Base-by-base conservation (phyloP, 2,888 invertebrate species). In the Graphium colonna region DNA sequence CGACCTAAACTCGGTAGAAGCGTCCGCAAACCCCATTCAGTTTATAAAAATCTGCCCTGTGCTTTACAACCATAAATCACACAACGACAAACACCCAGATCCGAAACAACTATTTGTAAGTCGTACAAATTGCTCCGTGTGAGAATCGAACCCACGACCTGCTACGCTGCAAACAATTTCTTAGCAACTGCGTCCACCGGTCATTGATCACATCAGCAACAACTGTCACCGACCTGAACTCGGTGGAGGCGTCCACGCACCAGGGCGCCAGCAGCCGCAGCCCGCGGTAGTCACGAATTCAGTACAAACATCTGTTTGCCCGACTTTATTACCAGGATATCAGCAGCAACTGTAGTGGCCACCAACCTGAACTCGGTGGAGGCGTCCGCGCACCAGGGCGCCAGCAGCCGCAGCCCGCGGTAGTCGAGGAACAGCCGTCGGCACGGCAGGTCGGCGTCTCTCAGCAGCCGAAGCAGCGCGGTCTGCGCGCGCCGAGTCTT, bases 21-120 rank as follows among this genome's bases (percentile, higher is more conserved):
- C 91, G 69, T 96, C 96, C 54, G 93, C 93, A 92, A 98, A 97
- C 95, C 98, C n/a, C n/a, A n/a, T n/a, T n/a, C n/a, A n/a, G n/a
- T n/a, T n/a, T n/a, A n/a, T n/a, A n/a, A n/a, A n/a, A n/a, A n/a
- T n/a, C n/a, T n/a, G n/a, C n/a, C n/a, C n/a, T n/a, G n/a, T n/a
- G n/a, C n/a, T n/a, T n/a, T n/a, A n/a, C n/a, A n/a, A n/a, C n/a
- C n/a, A n/a, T n/a, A n/a, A n/a, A n/a, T n/a, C n/a, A n/a, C n/a
- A n/a, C n/a, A n/a, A n/a, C n/a, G n/a, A n/a, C n/a, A n/a, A n/a
- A n/a, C n/a, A n/a, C n/a, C n/a, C n/a, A n/a, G n/a, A n/a, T n/a
- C n/a, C n/a, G n/a, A n/a, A n/a, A n/a, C n/a, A n/a, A n/a, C n/a
- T n/a, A n/a, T n/a, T n/a, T n/a, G n/a, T n/a, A n/a, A n/a, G n/a